A percentile compares a stretch with the other conserved stretches of the same genome.
These are phyloP conservation scores for Propithecus deckenii DNA, from an alignment of 2,797 vertebrate genomes.

Conservation along the genomic window DNA sequence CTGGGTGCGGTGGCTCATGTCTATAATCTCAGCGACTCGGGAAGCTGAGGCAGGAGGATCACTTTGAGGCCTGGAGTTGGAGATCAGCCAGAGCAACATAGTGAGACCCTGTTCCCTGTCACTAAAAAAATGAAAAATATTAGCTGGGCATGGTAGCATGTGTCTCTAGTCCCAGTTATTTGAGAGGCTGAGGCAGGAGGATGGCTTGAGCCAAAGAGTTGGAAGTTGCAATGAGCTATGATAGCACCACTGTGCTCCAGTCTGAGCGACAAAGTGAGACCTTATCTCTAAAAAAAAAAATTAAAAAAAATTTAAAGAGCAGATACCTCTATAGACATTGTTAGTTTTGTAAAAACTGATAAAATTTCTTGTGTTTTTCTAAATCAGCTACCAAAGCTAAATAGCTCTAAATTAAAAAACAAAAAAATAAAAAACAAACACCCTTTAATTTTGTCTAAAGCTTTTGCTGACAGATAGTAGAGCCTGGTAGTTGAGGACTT, in stretches of 20 bases:
- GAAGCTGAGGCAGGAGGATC: not conserved
- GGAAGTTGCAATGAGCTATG: not conserved
- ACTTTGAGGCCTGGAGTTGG: not conserved
- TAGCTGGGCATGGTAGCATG: not conserved
- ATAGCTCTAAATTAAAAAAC: not conserved
- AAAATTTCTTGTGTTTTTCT: not conserved
- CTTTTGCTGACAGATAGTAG: not conserved
- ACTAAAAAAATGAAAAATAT: not conserved
- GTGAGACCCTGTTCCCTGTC: not conserved
- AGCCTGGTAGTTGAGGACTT: not conserved
- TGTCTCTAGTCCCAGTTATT: not conserved
- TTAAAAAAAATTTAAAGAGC: not conserved
- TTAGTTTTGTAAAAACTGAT: not conserved
- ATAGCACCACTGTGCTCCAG: fast-evolving
- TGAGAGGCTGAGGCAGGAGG: not conserved
- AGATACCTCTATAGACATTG: not conserved
- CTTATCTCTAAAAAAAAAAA: not conserved
- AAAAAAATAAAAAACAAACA: not conserved
- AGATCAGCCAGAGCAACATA: not conserved
- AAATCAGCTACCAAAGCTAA: not conserved
- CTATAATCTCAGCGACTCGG: not conserved
- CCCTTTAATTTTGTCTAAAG: not conserved
- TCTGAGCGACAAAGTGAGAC: not conserved
- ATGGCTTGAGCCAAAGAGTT: not conserved
- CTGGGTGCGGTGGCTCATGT: not conserved